These are phyloP conservation scores for Caenorhabditis tropicalis DNA, from an alignment of 1,140 invertebrate species.

Conservation along the genomic window DNA sequence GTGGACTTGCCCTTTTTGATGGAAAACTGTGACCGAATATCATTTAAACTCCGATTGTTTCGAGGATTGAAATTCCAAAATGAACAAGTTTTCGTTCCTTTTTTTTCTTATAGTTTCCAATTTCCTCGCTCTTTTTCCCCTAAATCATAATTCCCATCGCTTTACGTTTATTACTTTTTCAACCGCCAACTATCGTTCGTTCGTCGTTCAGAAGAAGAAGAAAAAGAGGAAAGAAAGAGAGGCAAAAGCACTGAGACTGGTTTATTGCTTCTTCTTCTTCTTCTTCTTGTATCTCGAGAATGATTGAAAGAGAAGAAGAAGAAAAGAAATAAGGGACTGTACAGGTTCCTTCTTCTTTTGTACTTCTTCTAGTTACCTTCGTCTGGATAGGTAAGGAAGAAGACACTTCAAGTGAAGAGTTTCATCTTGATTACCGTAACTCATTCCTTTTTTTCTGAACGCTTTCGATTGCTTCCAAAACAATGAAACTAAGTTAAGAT, in stretches of 20 bases:
- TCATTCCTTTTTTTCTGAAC: no score
- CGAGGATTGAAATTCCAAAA: background rate
- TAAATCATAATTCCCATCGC: slow-evolving; percentile 20
- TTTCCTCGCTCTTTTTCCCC: background rate
- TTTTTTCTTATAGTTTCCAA: background rate
- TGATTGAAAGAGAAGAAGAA: background rate
- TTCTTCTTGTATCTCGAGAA: slow-evolving; percentile 11
- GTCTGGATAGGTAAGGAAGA: no score
- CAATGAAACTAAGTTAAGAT: no score
- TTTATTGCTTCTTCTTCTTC: slow-evolving; percentile 36
- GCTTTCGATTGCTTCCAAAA: no score
- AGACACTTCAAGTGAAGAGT: no score
- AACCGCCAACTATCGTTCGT: background rate
- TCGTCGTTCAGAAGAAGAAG: slow-evolving; percentile 9
- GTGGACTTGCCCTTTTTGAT: slow-evolving; percentile 7
- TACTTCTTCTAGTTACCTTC: background rate
- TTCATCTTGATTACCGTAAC: no score
- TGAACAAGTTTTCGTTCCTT: background rate
- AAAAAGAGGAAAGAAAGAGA: background rate
- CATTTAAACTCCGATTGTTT: slow-evolving; percentile 7
- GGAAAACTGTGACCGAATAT: background rate
- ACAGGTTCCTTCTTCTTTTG: background rate
- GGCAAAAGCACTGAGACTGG: slow-evolving; percentile 18
- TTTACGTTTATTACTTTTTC: slow-evolving; percentile 40
- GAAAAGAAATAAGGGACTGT: background rate